Conservation (phyloP, 2,888 invertebrate species). For the Apotomis turbidana region DNA sequence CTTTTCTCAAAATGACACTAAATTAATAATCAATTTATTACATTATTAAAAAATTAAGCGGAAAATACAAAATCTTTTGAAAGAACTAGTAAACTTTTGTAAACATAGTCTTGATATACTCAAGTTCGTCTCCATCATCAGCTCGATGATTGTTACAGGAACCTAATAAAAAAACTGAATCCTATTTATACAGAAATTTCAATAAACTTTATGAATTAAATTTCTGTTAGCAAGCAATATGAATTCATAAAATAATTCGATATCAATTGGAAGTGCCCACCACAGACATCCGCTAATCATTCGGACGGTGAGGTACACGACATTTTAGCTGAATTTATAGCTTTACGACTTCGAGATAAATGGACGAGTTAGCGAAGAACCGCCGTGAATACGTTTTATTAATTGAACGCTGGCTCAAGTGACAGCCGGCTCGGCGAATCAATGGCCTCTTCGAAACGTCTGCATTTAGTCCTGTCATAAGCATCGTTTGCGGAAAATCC, state of each 20-base stretch:
- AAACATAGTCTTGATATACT: too few species aligned
- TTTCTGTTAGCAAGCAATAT: background rate
- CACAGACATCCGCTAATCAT: slow-evolving; percentile 47
- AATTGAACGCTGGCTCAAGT: slow-evolving; percentile 39
- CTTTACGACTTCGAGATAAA: slow-evolving; percentile 33
- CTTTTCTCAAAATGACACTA: too few species aligned
- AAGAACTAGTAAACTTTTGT: too few species aligned
- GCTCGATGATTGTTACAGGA: too few species aligned
- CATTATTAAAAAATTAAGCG: too few species aligned
- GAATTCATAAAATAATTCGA: slow-evolving; percentile 30
- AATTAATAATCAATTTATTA: too few species aligned
- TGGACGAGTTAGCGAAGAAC: slow-evolving; percentile 42
- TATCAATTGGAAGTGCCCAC: slow-evolving; percentile 40
- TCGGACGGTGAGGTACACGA: slow-evolving; percentile 43
- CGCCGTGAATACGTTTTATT: slow-evolving; percentile 39
- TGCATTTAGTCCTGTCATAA: slow-evolving; percentile 36
- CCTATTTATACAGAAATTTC: background rate
- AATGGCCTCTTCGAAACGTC: slow-evolving; percentile 28
- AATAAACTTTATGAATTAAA: slow-evolving; percentile 9
- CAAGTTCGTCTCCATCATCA: too few species aligned
- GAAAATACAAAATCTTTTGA: too few species aligned
- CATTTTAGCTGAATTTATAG: slow-evolving; percentile 47
- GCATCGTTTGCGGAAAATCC: slow-evolving; percentile 22
- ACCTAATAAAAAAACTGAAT: too few species aligned
- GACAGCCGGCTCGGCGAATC: slow-evolving; percentile 36